These are phyloP conservation scores for Chalcosyrphus nemorum DNA, from an alignment of 2,888 invertebrate genomes.

Conservation along the genomic window DNA sequence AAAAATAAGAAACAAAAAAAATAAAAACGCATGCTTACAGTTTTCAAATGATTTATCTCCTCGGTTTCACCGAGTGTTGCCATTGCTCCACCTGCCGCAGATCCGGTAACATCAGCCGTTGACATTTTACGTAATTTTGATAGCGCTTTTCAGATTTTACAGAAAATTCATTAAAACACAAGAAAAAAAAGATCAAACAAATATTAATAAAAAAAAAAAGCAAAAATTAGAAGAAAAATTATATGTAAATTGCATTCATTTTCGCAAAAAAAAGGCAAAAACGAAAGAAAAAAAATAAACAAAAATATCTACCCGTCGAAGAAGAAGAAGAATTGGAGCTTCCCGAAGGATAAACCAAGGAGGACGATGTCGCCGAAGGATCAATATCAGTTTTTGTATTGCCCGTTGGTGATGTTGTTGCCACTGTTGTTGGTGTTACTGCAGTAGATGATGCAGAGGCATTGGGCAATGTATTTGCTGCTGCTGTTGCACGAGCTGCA, in stretches of 20 bases:
- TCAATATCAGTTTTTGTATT: slow-evolving; percentile 42
- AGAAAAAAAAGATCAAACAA: slow-evolving; percentile 25
- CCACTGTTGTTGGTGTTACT: slow-evolving; percentile 10
- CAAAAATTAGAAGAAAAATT: slow-evolving; percentile 47
- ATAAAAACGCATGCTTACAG: slow-evolving; percentile 80
- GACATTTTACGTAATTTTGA: slow-evolving; percentile 59
- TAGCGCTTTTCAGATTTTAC: slow-evolving; percentile 30
- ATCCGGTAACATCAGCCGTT: slow-evolving; percentile 67
- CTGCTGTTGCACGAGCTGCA: slow-evolving; percentile 75
- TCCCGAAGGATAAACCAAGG: slow-evolving; percentile 58
- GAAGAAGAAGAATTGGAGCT: slow-evolving; percentile 52
- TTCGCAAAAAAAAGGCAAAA: slow-evolving; percentile 40
- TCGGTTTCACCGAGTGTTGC: slow-evolving; percentile 77
- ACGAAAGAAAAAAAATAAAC: slow-evolving; percentile 34
- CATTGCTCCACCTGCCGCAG: slow-evolving; percentile 74
- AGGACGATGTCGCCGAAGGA: slow-evolving; percentile 25
- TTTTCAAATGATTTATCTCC: slow-evolving; percentile 82
- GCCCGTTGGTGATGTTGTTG: slow-evolving; percentile 23
- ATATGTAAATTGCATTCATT: slow-evolving; percentile 57
- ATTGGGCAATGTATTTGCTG: slow-evolving; percentile 64
- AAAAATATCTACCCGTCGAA: slow-evolving; percentile 66
- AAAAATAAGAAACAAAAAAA: slow-evolving; percentile 63
- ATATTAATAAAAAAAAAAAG: slow-evolving; percentile 47
- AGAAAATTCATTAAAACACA: slow-evolving; percentile 3
- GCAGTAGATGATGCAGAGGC: slow-evolving; percentile 58